phyloP scores from a whole-genome alignment of 2,113 vertebrate genomes.

The Sisor rabdophorus region DNA sequence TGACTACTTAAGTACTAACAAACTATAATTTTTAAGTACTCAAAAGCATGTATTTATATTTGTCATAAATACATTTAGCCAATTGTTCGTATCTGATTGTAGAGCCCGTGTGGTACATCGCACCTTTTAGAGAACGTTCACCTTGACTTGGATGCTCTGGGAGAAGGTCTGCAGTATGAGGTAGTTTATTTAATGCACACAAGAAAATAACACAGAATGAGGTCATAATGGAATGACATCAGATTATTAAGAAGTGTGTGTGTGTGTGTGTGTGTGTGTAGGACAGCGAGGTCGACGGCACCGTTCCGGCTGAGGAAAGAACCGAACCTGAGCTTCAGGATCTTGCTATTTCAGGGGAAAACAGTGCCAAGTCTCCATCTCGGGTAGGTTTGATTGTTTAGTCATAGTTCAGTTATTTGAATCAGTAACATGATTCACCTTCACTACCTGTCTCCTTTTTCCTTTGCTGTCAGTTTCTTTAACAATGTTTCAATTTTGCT shows the following conservation, averaged over 20 bases:
- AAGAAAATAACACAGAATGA: neutral
- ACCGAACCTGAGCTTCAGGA: slow-evolving; percentile 69
- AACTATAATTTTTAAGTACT: too few species aligned
- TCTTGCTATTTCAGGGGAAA: slow-evolving; percentile 61
- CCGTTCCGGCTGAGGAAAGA: slow-evolving; percentile 56
- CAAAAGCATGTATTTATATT: neutral
- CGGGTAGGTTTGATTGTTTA: slow-evolving; percentile 51
- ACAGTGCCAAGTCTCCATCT: slow-evolving; percentile 61
- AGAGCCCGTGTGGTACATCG: slow-evolving; percentile 62
- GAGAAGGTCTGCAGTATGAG: slow-evolving; percentile 77
- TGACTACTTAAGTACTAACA: too few species aligned
- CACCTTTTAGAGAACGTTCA: slow-evolving; percentile 76
- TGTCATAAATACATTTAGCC: neutral
- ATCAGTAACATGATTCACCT: slow-evolving; percentile 43
- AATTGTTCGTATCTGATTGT: neutral
- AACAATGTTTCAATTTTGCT: neutral
- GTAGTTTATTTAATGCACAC: slow-evolving; percentile 54
- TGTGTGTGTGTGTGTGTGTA: slow-evolving; percentile 13
- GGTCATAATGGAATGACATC: neutral
- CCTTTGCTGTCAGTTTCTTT: neutral
- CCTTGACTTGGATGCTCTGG: slow-evolving; percentile 73
- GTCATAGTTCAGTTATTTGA: slow-evolving; percentile 49
- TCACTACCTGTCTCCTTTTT: slow-evolving; percentile 43
- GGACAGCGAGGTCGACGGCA: slow-evolving; percentile 54
- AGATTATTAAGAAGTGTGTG: neutral